Base-by-base conservation (phyloP, 2,797 vertebrate genomes). In the Neomorphus geoffroyi region DNA sequence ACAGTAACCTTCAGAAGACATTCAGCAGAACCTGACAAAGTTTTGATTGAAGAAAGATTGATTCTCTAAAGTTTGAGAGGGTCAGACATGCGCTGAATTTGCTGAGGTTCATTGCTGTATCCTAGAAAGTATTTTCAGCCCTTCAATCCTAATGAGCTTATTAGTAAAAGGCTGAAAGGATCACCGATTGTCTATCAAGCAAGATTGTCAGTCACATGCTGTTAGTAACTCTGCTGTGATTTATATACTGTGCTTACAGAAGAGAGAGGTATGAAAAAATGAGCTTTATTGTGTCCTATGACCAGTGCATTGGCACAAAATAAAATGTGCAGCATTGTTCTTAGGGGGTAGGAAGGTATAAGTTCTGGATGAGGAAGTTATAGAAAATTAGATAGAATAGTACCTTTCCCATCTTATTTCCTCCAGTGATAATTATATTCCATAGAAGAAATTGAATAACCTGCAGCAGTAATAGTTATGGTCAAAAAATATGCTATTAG, bases 1-100 rank as follows among this genome's bases (percentile, higher is more conserved):
- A 69, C 2, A 2, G 32, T 95, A 97, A 98, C 97, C 96, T 98
- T 98, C 97, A 96, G 88, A 86, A 97, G 96, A 95, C 97, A 97
- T 98, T 98, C 94, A 94, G 83, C 69, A 95, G 94, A 96, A 97
- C 80, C 96, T 97, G 96, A 97, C 96, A 97, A 97, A 97, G 91
- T 98, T 98, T 97, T 97, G 97, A 98, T 97, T 97, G 97, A 98
- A 96, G 96, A 90, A 97, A 98, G 97, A 98, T 98, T 98, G 97
- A 98, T 97, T 98, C 95, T 97, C 92, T 95, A 93, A 98, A 97
- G 93, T 98, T 96, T 95, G 97, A 97, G 95, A 97, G 97, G 97
- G 97, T 91, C 96, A 97, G 97, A 97, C 98, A 98, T 97, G 98
- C 96, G 87, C 72, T 97, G 98, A 98, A 98, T 98, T 97, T 97